Percentiles rank a stretch among this genome's conserved stretches.
phyloP scores from a whole-genome alignment of 2,888 invertebrate genomes.

The Leucophora obtusa region DNA sequence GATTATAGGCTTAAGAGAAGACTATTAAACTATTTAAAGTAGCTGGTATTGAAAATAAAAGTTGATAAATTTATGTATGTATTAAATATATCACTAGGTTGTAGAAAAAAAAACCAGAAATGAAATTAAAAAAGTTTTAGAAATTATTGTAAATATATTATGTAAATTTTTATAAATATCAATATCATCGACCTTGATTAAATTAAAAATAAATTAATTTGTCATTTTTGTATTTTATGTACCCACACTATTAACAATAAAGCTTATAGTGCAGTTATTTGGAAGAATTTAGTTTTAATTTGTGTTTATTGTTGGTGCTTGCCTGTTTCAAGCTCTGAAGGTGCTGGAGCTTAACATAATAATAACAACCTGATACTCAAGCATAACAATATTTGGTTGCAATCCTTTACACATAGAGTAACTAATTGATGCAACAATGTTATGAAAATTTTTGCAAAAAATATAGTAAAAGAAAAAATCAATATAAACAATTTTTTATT shows the following conservation, averaged over 20 bases:
- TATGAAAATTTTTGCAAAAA: constrained; percentile 30
- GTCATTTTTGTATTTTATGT: too few species aligned
- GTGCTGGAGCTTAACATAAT: constrained; percentile 33
- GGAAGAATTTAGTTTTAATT: too few species aligned
- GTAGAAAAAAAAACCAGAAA: too few species aligned
- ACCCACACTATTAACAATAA: too few species aligned
- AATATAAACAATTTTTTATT: neutral
- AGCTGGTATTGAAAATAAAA: neutral
- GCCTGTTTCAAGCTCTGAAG: neutral
- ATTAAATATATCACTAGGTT: too few species aligned
- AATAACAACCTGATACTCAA: constrained; percentile 30
- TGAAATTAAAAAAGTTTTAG: too few species aligned
- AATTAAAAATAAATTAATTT: too few species aligned
- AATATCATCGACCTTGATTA: too few species aligned
- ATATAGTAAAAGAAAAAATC: constrained; percentile 12
- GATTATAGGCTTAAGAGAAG: neutral
- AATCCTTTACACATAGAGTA: neutral
- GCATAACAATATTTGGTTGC: constrained; percentile 34
- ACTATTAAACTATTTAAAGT: neutral
- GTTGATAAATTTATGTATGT: neutral
- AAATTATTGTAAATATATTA: too few species aligned
- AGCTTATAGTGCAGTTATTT: too few species aligned
- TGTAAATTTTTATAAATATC: too few species aligned
- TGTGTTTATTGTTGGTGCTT: too few species aligned
- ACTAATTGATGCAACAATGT: constrained; percentile 40